These are phyloP conservation scores for Nomada hirtipes DNA, from an alignment of 2,888 invertebrate genomes.

Conservation along the genomic window DNA sequence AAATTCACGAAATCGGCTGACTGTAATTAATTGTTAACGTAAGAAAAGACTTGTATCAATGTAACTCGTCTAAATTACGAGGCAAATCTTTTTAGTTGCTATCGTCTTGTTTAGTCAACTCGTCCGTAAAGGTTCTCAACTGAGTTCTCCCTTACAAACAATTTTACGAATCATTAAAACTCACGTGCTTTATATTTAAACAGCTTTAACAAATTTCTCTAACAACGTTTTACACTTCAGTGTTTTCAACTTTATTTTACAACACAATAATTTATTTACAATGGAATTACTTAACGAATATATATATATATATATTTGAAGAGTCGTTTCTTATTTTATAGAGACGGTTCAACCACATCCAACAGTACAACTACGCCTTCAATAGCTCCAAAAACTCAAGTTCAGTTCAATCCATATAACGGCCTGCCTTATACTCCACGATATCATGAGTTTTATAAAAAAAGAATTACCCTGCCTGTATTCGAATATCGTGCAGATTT, in stretches of 20 bases:
- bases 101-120: slow-evolving; percentile 60
- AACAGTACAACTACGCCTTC: slow-evolving; percentile 84
- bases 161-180: neutral
- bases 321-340: slow-evolving; percentile 48
- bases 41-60: neutral
- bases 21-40: neutral
- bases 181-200: slow-evolving; percentile 3
- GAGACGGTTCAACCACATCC: slow-evolving; percentile 72
- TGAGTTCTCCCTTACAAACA: slow-evolving; percentile 15
- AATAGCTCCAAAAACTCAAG: slow-evolving; percentile 83
- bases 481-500: slow-evolving; percentile 99
- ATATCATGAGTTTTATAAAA: slow-evolving; percentile 95
- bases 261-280: neutral
- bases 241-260: slow-evolving; percentile 46
- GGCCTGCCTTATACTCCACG: slow-evolving; percentile 94
- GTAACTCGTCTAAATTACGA: neutral
- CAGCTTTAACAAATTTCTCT: neutral
- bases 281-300: neutral
- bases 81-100: slow-evolving; percentile 33
- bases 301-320: neutral
- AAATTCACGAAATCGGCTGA: neutral
- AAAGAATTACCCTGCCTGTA: slow-evolving; percentile 96
- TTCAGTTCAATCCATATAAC: slow-evolving; percentile 90
- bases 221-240: slow-evolving; percentile 14
- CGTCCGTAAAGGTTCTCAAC: slow-evolving; percentile 68